Evolutionary conservation across 2,113 vertebrate genomes (phyloP).

Genomic region (Podiceps cristatus): DNA sequence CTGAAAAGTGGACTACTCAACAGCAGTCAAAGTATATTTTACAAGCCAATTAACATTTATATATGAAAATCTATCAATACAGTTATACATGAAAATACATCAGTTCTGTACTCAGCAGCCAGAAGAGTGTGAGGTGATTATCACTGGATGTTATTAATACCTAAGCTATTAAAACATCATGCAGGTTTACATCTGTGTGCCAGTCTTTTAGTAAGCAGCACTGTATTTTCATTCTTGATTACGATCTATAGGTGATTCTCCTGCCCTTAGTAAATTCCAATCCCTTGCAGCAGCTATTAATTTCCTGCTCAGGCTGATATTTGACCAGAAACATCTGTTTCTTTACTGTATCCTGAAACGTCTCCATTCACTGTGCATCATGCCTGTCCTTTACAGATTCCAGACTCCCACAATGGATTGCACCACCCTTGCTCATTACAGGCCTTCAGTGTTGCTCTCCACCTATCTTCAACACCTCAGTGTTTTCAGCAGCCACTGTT

Average conservation of each 20-base stretch:
- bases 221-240: neutral
- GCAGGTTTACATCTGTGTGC: neutral
- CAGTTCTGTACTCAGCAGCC: neutral
- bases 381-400: neutral
- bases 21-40: neutral
- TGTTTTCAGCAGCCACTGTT: neutral
- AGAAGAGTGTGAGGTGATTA: neutral
- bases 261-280: neutral
- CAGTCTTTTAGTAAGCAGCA: neutral
- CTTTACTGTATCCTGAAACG: neutral
- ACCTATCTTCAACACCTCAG: neutral
- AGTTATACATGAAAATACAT: neutral
- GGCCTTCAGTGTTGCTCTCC: neutral
- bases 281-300: neutral
- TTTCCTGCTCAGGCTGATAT: neutral
- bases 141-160: neutral
- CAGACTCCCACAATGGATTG: neutral
- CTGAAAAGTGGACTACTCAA: neutral
- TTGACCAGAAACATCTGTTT: neutral
- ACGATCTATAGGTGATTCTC: neutral
- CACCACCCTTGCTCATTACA: neutral
- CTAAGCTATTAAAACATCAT: neutral
- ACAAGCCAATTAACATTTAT: neutral
- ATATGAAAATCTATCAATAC: neutral
- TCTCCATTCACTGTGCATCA: neutral